phyloP scores from a whole-genome alignment of 2,113 vertebrate species.

The Stictonetta naevosa region DNA sequence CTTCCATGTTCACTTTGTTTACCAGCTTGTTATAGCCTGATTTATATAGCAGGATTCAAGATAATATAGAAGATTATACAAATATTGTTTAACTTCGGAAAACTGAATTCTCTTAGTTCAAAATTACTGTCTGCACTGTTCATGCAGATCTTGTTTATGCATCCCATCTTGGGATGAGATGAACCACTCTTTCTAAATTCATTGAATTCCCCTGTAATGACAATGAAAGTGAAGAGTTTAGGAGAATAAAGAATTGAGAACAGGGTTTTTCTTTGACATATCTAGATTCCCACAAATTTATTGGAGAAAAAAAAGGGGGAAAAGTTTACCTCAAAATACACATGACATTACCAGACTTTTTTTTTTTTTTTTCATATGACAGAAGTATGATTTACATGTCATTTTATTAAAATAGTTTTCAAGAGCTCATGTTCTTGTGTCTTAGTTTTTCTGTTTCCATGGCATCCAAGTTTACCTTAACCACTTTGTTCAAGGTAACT shows the following conservation, averaged over 20 bases:
- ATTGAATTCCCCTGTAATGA: not conserved
- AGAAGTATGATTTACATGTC: not conserved
- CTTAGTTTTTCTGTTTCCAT: not conserved
- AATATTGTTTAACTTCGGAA: not conserved
- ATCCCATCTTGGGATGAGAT: not conserved
- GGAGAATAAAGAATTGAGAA: not conserved
- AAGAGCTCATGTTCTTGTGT: not conserved
- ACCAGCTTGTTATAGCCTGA: not conserved
- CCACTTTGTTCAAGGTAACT: not conserved
- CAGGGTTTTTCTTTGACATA: not conserved
- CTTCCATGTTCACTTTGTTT: conserved; percentile 32
- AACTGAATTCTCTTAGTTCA: not conserved
- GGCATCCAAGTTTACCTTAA: not conserved
- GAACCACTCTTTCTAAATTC: not conserved
- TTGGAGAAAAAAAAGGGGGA: not conserved
- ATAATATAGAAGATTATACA: not conserved
- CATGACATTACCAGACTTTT: not conserved
- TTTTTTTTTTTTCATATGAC: not conserved
- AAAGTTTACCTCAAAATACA: not conserved
- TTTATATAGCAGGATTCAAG: not conserved
- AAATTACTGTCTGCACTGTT: not conserved
- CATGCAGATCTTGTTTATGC: not conserved
- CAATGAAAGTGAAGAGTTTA: not conserved
- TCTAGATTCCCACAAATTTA: not conserved
- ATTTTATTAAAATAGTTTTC: not conserved